Evolutionary conservation across 2,888 invertebrate species (phyloP).

Genomic region (Macrophya annulata): DNA sequence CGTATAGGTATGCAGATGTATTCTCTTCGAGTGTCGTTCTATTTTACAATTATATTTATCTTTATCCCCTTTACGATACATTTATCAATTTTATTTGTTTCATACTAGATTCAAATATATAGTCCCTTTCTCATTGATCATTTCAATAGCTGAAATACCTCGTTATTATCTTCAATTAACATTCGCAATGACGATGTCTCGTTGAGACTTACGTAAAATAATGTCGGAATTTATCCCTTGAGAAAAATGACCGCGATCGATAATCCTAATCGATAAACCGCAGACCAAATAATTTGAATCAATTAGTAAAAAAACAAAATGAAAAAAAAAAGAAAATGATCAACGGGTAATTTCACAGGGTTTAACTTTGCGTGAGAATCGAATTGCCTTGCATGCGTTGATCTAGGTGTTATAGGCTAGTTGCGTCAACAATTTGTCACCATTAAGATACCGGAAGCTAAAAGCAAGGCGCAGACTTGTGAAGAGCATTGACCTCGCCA

Average conservation of each 20-base stretch:
- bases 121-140: neutral
- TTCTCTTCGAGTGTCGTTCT: neutral
- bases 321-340: neutral
- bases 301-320: neutral
- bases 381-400: slow-evolving; percentile 8
- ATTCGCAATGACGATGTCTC: neutral
- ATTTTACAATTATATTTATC: neutral
- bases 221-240: neutral
- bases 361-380: slow-evolving; percentile 19
- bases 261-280: neutral
- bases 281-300: neutral
- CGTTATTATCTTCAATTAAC: neutral
- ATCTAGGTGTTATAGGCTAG: slow-evolving; percentile 5
- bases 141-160: neutral
- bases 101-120: neutral
- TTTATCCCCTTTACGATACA: neutral
- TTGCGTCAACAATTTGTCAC: slow-evolving; percentile 47
- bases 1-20: neutral
- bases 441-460: slow-evolving; percentile 42
- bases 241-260: neutral
- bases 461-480: slow-evolving; percentile 28
- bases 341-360: neutral
- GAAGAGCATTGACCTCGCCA: slow-evolving; percentile 42
- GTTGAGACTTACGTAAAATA: neutral
- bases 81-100: neutral